phyloP scores from a whole-genome alignment of 2,797 vertebrate species.

The Neopelma chrysocephalum region DNA sequence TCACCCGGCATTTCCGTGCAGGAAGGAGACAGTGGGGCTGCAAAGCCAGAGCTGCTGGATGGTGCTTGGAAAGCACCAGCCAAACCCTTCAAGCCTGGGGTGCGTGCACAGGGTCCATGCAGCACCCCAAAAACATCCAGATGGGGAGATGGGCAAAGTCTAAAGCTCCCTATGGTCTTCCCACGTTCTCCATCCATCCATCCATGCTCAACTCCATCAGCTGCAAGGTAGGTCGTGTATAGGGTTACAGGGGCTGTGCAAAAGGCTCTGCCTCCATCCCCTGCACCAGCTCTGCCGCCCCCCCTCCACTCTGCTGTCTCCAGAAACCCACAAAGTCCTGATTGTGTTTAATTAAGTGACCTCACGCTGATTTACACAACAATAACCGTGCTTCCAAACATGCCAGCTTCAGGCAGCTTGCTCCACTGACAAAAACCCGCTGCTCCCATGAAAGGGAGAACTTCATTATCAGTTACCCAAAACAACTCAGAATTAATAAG shows the following conservation, averaged over 20 bases:
- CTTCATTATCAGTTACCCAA: neutral
- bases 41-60: neutral
- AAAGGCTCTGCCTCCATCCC: neutral
- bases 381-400: constrained; percentile 19
- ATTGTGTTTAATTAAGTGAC: constrained; percentile 49
- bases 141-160: neutral
- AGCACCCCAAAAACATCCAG: neutral
- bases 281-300: neutral
- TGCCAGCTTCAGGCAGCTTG: neutral
- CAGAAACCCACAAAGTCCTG: neutral
- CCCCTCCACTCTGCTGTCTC: neutral
- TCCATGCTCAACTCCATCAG: accelerated
- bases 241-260: accelerated
- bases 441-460: neutral
- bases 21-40: neutral
- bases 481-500: neutral
- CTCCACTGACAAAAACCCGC: neutral
- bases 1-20: neutral
- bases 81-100: neutral
- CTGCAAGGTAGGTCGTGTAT: accelerated
- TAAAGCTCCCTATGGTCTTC: neutral
- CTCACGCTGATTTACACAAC: constrained; percentile 36
- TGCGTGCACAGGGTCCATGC: accelerated
- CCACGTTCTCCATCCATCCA: neutral
- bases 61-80: neutral